Base-by-base conservation (phyloP, 2,113 vertebrate genomes). In the Elephas maximus region DNA sequence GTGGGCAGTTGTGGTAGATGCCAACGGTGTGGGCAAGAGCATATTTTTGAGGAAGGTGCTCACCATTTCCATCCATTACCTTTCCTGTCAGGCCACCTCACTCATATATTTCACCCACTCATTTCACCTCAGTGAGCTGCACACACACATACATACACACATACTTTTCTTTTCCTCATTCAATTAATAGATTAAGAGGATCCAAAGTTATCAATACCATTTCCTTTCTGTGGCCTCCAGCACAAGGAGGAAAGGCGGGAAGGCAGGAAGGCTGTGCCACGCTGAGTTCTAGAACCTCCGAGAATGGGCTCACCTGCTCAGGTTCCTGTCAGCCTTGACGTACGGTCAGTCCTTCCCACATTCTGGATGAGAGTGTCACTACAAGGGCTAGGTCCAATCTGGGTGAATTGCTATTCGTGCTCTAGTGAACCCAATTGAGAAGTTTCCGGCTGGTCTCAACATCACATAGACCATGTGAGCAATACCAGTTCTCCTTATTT, bases 341-440 rank as follows among this genome's bases (percentile, higher is more conserved):
- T 74, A 45, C 0, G 15, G 28, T 6, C 71, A n/a, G 60, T 48
- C 48, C 82, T 8, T 14, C 30, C 65, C 7, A 20, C 2, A 17
- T 51, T 37, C 74, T 26, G 2, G 17, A 5, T 0, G 26, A 37
- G 17, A 48, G 82, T 33, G 5, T 21, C 8, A 24, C 69, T 1
- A 26, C 6, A 2, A 4, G 33, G 30, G 37, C 12, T 7, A 62
- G 51, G 79, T 48, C 44, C 17, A 1, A 4, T 1, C 30, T 3
- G 60, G 74, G 24, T 2, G 14, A 26, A 0, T 0, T n/a, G 57
- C 30, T 71, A 18, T 24, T 26, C 44, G 24, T 0, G 4, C 0
- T 0, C n/a, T 0, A 9, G 28, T 20, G 69, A 81, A 28, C 60
- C 67, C 3, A 0, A 0, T 0, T 4, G 20, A 60, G 48, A 26